Evolutionary conservation across 2,797 vertebrate genomes (phyloP), one percentile per base, ranked within the genome.

Genomic region (Oreortyx pictus): DNA sequence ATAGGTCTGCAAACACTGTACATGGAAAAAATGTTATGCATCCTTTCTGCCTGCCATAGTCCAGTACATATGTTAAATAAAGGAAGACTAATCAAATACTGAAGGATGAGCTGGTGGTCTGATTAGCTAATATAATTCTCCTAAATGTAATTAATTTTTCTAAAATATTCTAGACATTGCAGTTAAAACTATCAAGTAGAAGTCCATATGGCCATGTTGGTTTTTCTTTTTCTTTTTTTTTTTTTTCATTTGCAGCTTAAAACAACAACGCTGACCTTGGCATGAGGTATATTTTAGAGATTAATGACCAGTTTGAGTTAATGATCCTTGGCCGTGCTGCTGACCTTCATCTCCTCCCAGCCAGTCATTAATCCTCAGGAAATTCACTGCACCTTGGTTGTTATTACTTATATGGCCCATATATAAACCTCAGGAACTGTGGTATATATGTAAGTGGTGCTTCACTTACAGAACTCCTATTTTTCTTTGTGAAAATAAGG

Each of bases 241-340:
- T 56, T 86, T 91, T 92, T 89, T 76, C 3, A 61, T 84, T 88
- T 57, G 11, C 75, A 82, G 20, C n/a, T 87, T 93, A 78, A 80
- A 90, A 84, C 86, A 88, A 77, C 75, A 88, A 35, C 60, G 57
- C 57, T 64, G 75, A 77, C 33, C 44, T 91, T 90, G 83, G 44
- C n/a, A 80, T 6, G 5, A 84, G 57, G 39, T 67, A 86, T 74
- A 46, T 79, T 85, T 41, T 86, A 74, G 46, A 88, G 88, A 95
- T 91, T 93, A 82, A 91, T 87, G 71, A 82, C 24, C 67, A 93
- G 20, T 22, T 67, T 86, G 56, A 14, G 44, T 76, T 92, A 90
- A 88, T 54, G 83, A 88, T 92, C 73, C 47, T 76, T 94, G 74
- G 60, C 67, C 82, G 43, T 76, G 35, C 50, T 81, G 81, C 67